Base-by-base conservation (phyloP, 2,888 invertebrate genomes). In the Ernsta delagoae region DNA sequence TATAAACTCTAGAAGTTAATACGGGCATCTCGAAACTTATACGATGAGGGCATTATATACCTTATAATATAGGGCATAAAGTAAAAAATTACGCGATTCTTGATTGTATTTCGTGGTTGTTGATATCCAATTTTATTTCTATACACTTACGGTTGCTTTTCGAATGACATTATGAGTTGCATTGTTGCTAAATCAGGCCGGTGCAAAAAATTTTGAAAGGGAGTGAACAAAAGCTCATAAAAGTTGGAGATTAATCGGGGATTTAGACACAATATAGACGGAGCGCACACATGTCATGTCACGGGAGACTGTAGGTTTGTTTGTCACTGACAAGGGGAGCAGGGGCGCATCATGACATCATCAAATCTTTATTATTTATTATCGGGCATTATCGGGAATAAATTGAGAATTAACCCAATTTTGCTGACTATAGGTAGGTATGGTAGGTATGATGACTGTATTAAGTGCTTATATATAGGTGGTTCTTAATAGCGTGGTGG, bases 201-300 rank as follows among this genome's bases (percentile, higher is more conserved):
- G 31, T 31, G 31, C 31, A 31, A 31, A 31, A 31, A 31, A 31
- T 31, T 31, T 31, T 31, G 31, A 31, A 31, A 31, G 31, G 31
- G 31, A 31, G 31, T 31, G 31, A 31, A 92, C 90, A 93, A 93
- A 89, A 88, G 90, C 86, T 86, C 82, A 85, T 90, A 90, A 91
- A 92, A 92, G 89, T 90, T 89, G 88, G 87, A 89, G 92, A 92
- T 92, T 92, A 92, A 90, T 90, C 90, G 88, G 86, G 89, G 90
- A 92, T 92, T 92, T 88, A 83, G 84, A 84, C 86, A 89, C 90
- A 92, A 91, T 88, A 89, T 85, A 85, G 79, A 80, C 80, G 76
- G 71, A 75, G 76, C 79, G 82, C 87, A 85, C 89, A 89, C 89
- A 90, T 90, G 90, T 85, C 88, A 80, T 90, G 90, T 85, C 88